A percentile compares a stretch with the other conserved stretches of the same genome.
Evolutionary conservation across 2,888 invertebrate genomes (phyloP).

Genomic region (Masnerella sp.): DNA sequence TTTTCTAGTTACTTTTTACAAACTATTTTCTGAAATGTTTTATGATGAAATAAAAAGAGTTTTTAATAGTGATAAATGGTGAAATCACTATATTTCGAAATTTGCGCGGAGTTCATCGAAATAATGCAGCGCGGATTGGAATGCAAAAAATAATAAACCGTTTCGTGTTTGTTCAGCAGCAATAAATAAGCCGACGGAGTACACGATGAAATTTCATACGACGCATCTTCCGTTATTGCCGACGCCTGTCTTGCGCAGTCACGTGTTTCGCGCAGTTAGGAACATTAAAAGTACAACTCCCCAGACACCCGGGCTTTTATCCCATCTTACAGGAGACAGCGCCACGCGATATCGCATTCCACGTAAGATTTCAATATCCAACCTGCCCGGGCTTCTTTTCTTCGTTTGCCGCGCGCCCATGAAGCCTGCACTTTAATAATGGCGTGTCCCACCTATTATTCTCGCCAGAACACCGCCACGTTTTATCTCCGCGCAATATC

Average conservation of each 20-base stretch:
- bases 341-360: constrained; percentile 33
- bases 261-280: constrained; percentile 14
- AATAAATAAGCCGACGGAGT: constrained; percentile 16
- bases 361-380: constrained; percentile 38
- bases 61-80: no score
- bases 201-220: constrained; percentile 65
- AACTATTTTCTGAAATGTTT: no score
- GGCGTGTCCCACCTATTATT: constrained; percentile 14
- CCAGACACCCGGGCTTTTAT: constrained; percentile 21
- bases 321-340: constrained; percentile 21
- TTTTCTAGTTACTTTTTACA: no score
- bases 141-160: no score
- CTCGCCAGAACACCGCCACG: not conserved
- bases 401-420: constrained; percentile 6
- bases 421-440: constrained; percentile 27
- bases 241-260: constrained; percentile 36
- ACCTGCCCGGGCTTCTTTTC: not conserved
- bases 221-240: constrained; percentile 69
- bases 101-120: no score
- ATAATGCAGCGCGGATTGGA: no score
- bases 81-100: no score
- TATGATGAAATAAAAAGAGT: no score
- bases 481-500: not conserved
- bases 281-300: constrained; percentile 36
- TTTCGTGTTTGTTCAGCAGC: constrained; percentile 21